A percentile compares a stretch with the other conserved stretches of the same genome.
Conservation (phyloP, 2,797 vertebrate species). For the Ctenochaetus hawaiiensis region DNA sequence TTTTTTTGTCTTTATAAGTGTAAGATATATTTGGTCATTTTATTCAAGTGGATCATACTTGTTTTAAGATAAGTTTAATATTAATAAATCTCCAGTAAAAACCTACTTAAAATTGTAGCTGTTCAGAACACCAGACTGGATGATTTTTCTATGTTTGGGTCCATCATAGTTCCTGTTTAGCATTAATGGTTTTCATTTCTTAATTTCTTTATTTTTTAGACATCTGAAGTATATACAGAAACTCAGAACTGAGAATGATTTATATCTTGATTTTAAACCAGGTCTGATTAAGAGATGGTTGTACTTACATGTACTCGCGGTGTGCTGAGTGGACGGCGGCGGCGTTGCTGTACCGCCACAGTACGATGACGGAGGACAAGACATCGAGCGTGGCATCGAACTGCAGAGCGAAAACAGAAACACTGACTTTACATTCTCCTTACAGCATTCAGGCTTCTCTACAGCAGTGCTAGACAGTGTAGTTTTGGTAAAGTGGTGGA, state of each 20-base stretch:
- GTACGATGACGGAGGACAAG: constrained; percentile 95
- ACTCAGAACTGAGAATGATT: neutral
- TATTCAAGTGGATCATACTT: neutral
- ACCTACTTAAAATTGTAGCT: neutral
- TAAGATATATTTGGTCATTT: neutral
- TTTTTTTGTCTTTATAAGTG: neutral
- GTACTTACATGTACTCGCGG: constrained; percentile 96
- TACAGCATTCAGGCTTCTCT: accelerated
- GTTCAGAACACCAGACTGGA: no score
- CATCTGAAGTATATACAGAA: no score
- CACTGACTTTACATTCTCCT: neutral
- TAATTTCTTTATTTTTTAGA: no score
- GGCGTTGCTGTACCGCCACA: constrained; percentile 98
- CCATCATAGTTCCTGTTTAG: neutral
- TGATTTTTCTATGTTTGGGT: no score
- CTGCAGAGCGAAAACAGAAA: constrained; percentile 78
- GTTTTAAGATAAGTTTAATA: neutral
- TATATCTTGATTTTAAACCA: neutral
- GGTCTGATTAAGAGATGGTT: neutral
- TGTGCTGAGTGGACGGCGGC: constrained; percentile 96
- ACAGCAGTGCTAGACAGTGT: neutral
- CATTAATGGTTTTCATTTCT: neutral
- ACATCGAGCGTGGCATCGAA: constrained; percentile 96
- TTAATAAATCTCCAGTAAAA: neutral
- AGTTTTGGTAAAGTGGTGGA: neutral